Evolutionary conservation across 2,888 invertebrate species (phyloP).

Genomic region (Boloria selene): DNA sequence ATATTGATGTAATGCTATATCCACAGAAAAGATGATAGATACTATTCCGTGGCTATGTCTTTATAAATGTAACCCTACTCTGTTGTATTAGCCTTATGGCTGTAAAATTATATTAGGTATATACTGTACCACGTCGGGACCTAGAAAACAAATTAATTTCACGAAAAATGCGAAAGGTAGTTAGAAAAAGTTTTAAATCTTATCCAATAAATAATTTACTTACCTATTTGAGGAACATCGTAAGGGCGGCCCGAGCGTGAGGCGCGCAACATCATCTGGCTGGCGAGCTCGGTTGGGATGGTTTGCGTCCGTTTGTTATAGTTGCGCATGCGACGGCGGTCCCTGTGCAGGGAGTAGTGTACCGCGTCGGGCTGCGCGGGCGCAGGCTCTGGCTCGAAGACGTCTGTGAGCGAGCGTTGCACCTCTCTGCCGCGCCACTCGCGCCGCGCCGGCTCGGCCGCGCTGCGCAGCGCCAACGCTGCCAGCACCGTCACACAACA

Average conservation of each 20-base stretch:
- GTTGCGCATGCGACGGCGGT: constrained; percentile 56
- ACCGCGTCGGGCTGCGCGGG: constrained; percentile 47
- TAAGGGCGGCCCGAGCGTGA: constrained; percentile 89
- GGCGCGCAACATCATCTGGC: constrained; percentile 90
- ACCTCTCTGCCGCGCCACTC: constrained; percentile 62
- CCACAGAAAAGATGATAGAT: too few species aligned
- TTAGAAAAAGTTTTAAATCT: neutral
- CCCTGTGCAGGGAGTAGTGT: constrained; percentile 60
- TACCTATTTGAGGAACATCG: constrained; percentile 94
- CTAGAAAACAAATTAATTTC: too few species aligned
- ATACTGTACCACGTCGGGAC: too few species aligned
- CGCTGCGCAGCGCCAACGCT: constrained; percentile 71
- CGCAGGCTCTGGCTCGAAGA: constrained; percentile 66
- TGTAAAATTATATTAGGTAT: too few species aligned
- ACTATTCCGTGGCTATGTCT: too few species aligned
- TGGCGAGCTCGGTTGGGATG: constrained; percentile 84
- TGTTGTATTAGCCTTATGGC: too few species aligned
- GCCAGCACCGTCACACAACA: constrained; percentile 71
- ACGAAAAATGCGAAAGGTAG: too few species aligned
- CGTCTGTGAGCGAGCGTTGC: constrained; percentile 64
- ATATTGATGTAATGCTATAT: too few species aligned
- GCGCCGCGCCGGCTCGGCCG: constrained; percentile 66
- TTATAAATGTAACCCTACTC: too few species aligned
- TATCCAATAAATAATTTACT: constrained; percentile 50
- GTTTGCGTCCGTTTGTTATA: constrained; percentile 65